Percentiles rank a stretch among this genome's conserved stretches.
phyloP scores from a whole-genome alignment of 2,113 vertebrate genomes.

The Genyomyrus donnyi region DNA sequence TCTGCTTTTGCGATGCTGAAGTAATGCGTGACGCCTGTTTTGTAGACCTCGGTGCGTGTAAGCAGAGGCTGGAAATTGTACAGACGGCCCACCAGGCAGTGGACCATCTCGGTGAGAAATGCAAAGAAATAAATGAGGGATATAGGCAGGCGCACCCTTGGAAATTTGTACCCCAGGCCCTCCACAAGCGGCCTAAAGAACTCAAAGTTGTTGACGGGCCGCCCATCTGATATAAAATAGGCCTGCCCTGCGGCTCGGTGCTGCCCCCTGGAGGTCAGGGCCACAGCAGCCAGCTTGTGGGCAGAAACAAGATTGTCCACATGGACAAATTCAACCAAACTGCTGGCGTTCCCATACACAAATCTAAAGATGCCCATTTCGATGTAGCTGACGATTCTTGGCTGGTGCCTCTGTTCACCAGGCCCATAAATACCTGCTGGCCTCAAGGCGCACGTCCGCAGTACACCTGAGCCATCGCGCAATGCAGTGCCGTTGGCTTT shows the following conservation, averaged over 20 bases:
- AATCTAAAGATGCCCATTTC: slow-evolving; percentile 81
- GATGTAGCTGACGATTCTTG: slow-evolving; percentile 79
- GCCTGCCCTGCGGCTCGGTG: slow-evolving; percentile 76
- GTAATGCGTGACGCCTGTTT: slow-evolving; percentile 86
- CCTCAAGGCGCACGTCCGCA: slow-evolving; percentile 79
- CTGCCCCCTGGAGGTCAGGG: slow-evolving; percentile 57
- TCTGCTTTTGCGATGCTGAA: slow-evolving; percentile 82
- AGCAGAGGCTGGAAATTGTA: slow-evolving; percentile 93
- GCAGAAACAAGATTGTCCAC: slow-evolving; percentile 84
- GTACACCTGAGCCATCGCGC: slow-evolving; percentile 35
- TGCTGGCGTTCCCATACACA: slow-evolving; percentile 72
- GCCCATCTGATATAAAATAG: slow-evolving; percentile 89
- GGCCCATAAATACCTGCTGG: slow-evolving; percentile 90
- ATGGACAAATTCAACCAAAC: slow-evolving; percentile 87
- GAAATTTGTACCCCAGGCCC: slow-evolving; percentile 82
- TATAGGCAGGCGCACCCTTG: slow-evolving; percentile 70
- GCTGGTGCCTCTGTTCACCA: slow-evolving; percentile 88
- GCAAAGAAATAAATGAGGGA: slow-evolving; percentile 75
- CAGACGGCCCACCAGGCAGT: slow-evolving; percentile 61
- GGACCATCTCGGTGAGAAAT: slow-evolving; percentile 75
- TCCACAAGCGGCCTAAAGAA: slow-evolving; percentile 87
- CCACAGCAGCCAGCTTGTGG: slow-evolving; percentile 72
- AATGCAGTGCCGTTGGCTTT: slow-evolving; percentile 64
- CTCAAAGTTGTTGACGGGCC: slow-evolving; percentile 86
- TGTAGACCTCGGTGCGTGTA: slow-evolving; percentile 87